These are phyloP conservation scores for Salvelinus fontinalis DNA, from an alignment of 2,113 vertebrate species.

Conservation along the genomic window DNA sequence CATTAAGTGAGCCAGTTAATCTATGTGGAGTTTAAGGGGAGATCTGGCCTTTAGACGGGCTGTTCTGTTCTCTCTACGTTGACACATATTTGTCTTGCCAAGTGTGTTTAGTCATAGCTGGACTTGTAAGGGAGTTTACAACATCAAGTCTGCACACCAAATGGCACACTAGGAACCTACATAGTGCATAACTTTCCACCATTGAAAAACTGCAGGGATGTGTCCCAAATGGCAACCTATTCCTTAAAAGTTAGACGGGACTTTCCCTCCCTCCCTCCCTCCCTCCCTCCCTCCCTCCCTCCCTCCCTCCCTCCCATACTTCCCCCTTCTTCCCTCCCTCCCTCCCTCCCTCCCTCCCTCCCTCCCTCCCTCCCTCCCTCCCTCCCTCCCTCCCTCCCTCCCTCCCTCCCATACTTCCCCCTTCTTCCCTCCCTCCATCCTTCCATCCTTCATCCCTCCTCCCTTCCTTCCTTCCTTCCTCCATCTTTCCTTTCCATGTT, in stretches of 20 bases:
- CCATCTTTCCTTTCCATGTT: no score
- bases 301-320: not conserved
- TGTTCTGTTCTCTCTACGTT: conserved; percentile 47
- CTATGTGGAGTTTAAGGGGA: conserved; percentile 32
- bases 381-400: not conserved
- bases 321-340: not conserved
- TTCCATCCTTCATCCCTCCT: not conserved
- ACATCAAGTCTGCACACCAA: conserved; percentile 31
- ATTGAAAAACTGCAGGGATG: no score
- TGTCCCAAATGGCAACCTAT: no score
- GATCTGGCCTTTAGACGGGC: conserved; percentile 60
- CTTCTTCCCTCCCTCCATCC: not conserved
- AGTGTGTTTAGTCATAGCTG: conserved; percentile 64
- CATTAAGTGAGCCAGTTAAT: conserved; percentile 61
- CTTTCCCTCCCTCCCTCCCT: conserved; percentile 7
- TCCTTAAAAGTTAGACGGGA: conserved; percentile 44
- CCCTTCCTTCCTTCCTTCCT: no score
- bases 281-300: conserved; percentile 22
- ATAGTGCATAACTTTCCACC: no score
- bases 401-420: no score
- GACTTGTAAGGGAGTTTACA: conserved; percentile 73
- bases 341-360: no score
- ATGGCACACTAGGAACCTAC: no score
- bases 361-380: not conserved
- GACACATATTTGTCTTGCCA: conserved; percentile 73